Conservation (phyloP, 2,113 vertebrate genomes). For the Varanus salvator region DNA sequence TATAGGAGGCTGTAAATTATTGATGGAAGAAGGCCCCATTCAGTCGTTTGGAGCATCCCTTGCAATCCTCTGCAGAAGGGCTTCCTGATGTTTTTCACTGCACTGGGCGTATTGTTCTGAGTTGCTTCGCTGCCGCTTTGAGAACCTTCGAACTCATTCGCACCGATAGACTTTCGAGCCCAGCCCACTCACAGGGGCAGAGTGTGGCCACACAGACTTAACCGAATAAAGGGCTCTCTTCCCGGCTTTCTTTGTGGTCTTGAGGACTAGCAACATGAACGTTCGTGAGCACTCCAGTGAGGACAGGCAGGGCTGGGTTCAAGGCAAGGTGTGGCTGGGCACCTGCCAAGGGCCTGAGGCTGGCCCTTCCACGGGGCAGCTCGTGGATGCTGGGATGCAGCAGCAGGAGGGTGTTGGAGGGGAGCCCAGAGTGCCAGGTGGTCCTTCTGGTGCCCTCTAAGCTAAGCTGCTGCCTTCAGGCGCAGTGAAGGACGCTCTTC, state of each 20-base stretch:
- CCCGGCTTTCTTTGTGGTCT: not conserved
- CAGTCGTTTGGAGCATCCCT: not conserved
- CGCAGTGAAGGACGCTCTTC: too few species aligned
- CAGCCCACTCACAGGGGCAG: not conserved
- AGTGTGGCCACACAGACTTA: not conserved
- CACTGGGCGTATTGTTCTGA: not conserved
- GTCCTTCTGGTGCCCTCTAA: too few species aligned
- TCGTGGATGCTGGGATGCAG: too few species aligned
- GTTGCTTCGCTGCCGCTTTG: not conserved
- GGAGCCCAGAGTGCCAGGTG: too few species aligned
- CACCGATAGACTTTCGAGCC: not conserved
- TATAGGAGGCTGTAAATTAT: conserved; percentile 6
- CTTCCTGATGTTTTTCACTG: conserved; percentile 12
- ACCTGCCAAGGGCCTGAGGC: too few species aligned
- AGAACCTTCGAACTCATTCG: not conserved
- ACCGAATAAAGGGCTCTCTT: not conserved
- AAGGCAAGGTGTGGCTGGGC: too few species aligned
- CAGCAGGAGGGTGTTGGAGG: too few species aligned
- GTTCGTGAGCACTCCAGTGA: not conserved
- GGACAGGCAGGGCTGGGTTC: not conserved
- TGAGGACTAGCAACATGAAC: not conserved
- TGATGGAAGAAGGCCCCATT: not conserved
- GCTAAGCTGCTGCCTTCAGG: too few species aligned
- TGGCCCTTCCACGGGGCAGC: too few species aligned
- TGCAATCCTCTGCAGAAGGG: not conserved